These are phyloP conservation scores for Prinia subflava DNA, from an alignment of 2,113 vertebrate genomes.

Conservation along the genomic window DNA sequence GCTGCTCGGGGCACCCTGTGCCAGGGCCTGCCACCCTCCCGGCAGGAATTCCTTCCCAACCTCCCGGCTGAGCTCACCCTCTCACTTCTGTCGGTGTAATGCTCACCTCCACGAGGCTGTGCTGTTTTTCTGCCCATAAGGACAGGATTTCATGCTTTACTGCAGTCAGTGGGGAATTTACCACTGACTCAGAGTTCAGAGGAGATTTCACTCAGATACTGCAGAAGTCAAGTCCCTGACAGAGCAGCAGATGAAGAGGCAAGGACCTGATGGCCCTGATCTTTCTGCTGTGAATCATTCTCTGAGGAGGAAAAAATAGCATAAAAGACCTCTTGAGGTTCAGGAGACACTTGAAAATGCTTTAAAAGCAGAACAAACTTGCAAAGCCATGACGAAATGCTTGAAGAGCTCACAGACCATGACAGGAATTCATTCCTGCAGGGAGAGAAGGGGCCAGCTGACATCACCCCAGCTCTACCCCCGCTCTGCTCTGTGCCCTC, in stretches of 20 bases:
- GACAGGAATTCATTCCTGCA: not conserved
- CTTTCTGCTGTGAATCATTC: not conserved
- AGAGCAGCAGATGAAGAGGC: not conserved
- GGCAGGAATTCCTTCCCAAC: rapidly evolving
- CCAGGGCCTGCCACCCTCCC: not conserved
- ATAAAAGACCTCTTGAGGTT: not conserved
- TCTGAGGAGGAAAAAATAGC: not conserved
- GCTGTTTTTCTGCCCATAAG: not conserved
- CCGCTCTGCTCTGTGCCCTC: not conserved
- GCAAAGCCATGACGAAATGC: not conserved
- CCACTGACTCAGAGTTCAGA: not conserved
- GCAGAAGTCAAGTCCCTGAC: not conserved
- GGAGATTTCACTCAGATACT: not conserved
- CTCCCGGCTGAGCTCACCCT: not conserved
- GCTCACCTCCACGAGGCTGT: rapidly evolving
- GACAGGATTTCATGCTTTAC: not conserved
- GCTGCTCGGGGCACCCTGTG: not conserved
- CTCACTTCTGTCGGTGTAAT: rapidly evolving
- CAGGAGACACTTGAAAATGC: not conserved
- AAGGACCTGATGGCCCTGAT: not conserved
- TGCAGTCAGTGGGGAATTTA: not conserved
- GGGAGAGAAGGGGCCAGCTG: not conserved
- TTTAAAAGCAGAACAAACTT: not conserved
- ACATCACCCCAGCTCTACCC: not conserved
- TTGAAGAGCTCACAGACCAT: not conserved